phyloP scores from a whole-genome alignment of 2,113 vertebrate genomes.

The Oncorhynchus mykiss region DNA sequence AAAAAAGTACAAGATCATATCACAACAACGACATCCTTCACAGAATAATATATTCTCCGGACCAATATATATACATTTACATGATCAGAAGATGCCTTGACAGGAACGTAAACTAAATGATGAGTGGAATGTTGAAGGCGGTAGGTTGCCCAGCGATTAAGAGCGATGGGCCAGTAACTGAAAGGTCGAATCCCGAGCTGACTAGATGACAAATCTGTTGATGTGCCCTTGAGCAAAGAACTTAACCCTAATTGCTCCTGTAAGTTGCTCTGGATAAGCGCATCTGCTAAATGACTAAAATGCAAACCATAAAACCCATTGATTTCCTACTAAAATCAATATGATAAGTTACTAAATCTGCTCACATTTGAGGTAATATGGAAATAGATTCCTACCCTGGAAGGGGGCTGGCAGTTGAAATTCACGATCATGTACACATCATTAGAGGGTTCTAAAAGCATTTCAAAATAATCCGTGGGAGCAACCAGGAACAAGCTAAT shows the following conservation, averaged over 20 bases:
- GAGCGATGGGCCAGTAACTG: too few species aligned
- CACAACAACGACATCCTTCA: neutral
- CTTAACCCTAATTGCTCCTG: too few species aligned
- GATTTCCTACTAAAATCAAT: neutral
- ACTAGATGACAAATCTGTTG: too few species aligned
- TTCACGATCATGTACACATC: slow-evolving; percentile 24
- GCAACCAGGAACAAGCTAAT: slow-evolving; percentile 12
- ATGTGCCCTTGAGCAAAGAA: too few species aligned
- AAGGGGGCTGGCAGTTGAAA: neutral
- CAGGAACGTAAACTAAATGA: neutral
- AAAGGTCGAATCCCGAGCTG: too few species aligned
- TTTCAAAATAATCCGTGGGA: neutral
- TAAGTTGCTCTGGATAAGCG: too few species aligned
- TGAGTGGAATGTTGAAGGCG: neutral
- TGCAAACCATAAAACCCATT: neutral
- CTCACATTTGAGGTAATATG: slow-evolving; percentile 20
- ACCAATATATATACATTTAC: neutral
- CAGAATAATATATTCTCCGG: neutral
- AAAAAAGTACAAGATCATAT: neutral
- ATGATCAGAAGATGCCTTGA: neutral
- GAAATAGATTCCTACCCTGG: neutral
- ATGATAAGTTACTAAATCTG: neutral
- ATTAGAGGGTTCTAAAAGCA: slow-evolving; percentile 12
- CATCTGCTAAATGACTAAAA: too few species aligned
- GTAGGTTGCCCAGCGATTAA: too few species aligned